phyloP scores from a whole-genome alignment of 2,113 vertebrate species.

The Atherinomorus stipes region DNA sequence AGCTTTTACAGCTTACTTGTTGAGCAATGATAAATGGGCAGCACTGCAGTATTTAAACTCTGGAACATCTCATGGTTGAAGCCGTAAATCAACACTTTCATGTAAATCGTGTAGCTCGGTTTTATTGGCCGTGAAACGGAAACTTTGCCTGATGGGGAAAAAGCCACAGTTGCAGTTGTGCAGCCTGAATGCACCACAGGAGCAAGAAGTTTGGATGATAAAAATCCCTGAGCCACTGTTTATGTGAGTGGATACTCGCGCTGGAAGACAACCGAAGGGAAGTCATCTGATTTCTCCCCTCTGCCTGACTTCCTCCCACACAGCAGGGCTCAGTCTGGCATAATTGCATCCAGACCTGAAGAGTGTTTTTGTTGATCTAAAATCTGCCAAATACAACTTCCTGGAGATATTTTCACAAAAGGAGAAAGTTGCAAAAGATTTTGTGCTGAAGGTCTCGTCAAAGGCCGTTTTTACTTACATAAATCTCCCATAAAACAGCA shows the following conservation, averaged over 20 bases:
- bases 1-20: conserved; percentile 28
- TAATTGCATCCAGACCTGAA: conserved; percentile 70
- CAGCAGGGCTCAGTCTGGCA: conserved; percentile 73
- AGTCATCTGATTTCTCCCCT: conserved; percentile 63
- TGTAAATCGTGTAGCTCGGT: conserved; percentile 10
- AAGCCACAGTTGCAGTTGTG: neutral
- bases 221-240: conserved; percentile 4
- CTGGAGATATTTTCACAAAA: conserved; percentile 19
- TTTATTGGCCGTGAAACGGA: neutral
- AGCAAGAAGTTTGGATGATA: conserved; percentile 12
- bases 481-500: too few species aligned
- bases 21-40: conserved; percentile 21
- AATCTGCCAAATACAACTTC: conserved; percentile 42
- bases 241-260: conserved; percentile 5
- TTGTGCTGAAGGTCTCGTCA: neutral
- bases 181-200: neutral
- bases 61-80: neutral
- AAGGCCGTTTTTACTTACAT: too few species aligned
- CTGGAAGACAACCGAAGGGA: conserved; percentile 46
- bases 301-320: conserved; percentile 68
- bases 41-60: conserved; percentile 2
- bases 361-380: conserved; percentile 44
- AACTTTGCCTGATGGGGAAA: neutral
- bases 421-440: conserved; percentile 19
- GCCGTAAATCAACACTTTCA: conserved; percentile 16